Conservation (phyloP, 2,888 invertebrate species). For the Frankliniella intonsa region DNA sequence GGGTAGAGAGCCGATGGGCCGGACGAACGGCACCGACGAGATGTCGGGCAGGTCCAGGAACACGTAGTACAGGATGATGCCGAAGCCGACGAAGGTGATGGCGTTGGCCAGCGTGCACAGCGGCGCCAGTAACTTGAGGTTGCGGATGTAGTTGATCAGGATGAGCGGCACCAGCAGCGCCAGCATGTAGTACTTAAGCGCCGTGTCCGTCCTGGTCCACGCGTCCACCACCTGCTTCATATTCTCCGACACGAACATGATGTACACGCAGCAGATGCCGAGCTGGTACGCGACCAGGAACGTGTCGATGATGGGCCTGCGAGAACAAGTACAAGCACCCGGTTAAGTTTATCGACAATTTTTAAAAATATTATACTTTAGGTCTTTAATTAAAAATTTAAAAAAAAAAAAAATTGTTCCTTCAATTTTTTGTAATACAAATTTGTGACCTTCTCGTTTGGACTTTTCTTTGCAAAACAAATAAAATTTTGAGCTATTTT, state of each 20-base stretch:
- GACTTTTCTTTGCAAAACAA: background rate
- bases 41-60: conserved; percentile 58
- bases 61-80: conserved; percentile 68
- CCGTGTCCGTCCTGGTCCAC: conserved; percentile 45
- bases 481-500: background rate
- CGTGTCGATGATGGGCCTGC: conserved; percentile 56
- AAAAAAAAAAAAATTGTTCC: too few species aligned
- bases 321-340: conserved; percentile 39
- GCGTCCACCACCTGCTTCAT: conserved; percentile 52
- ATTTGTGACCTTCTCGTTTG: too few species aligned
- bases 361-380: too few species aligned
- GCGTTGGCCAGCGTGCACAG: conserved; percentile 79
- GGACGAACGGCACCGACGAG: conserved; percentile 50
- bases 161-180: conserved; percentile 67
- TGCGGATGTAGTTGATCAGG: conserved; percentile 65
- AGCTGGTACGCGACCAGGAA: conserved; percentile 78
- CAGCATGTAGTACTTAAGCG: conserved; percentile 64
- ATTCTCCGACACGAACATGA: conserved; percentile 71
- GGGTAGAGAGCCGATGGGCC: conserved; percentile 57
- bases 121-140: conserved; percentile 74
- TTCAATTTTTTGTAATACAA: too few species aligned
- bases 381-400: too few species aligned
- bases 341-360: too few species aligned
- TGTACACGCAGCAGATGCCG: conserved; percentile 84
- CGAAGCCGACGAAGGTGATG: conserved; percentile 70